A percentile compares a stretch with the other conserved stretches of the same genome.
Evolutionary conservation across 2,113 vertebrate genomes (phyloP).

Genomic region (Tricholaema leucomelas): DNA sequence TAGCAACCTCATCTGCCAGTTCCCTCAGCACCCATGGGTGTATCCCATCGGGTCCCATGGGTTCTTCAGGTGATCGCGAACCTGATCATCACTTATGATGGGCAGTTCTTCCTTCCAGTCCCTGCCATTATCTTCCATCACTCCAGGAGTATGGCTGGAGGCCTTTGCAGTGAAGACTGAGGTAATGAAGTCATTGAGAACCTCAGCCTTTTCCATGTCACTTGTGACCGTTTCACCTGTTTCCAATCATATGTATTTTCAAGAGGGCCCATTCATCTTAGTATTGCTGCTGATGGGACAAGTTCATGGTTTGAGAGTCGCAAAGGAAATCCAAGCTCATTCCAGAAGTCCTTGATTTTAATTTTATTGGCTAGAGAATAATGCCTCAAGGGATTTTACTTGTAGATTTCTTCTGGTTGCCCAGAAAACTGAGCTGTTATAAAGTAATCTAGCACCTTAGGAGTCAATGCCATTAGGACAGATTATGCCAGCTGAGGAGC

Average conservation of each 20-base stretch:
- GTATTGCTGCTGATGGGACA: background rate
- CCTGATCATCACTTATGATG: no score
- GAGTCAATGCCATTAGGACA: slow-evolving; percentile 21
- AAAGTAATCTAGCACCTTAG: background rate
- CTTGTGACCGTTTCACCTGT: no score
- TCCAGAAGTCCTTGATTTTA: background rate
- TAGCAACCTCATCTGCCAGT: no score
- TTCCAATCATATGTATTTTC: background rate
- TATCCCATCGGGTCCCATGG: no score
- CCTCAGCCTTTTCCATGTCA: no score
- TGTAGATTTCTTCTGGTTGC: background rate
- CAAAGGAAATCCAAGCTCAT: background rate
- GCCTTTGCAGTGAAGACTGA: no score
- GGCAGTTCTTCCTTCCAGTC: no score
- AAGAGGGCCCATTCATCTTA: background rate
- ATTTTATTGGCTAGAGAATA: background rate
- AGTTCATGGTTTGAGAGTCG: background rate
- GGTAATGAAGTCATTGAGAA: no score
- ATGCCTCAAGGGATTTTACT: background rate
- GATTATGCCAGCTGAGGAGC: slow-evolving; percentile 4
- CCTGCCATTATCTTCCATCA: no score
- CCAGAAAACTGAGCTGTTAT: background rate
- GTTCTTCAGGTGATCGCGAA: no score
- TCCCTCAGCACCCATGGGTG: no score
- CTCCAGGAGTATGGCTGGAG: no score